phyloP scores from a whole-genome alignment of 2,888 invertebrate species.

The Palloptera scutellata region DNA sequence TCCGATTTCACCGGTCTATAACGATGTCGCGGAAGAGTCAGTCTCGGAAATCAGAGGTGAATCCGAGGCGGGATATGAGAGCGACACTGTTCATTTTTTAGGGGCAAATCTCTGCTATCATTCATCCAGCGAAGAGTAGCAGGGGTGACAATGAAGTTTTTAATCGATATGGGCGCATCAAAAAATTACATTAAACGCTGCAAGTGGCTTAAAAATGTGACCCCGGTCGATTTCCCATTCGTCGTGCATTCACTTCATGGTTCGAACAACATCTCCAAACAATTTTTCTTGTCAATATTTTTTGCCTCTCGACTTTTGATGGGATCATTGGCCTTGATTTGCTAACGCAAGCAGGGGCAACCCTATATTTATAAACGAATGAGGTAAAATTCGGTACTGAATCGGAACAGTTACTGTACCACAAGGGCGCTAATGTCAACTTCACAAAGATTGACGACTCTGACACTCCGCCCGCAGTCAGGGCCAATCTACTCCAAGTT shows the following conservation, averaged over 20 bases:
- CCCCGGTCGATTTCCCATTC: slow-evolving; percentile 11
- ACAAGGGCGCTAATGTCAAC: not conserved
- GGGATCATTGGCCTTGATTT: not conserved
- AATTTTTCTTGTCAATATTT: slow-evolving; percentile 11
- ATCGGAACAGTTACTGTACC: not conserved
- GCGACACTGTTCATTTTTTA: slow-evolving; percentile 7
- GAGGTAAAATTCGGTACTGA: not conserved
- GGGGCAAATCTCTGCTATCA: slow-evolving; percentile 7
- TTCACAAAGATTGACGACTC: too few species aligned
- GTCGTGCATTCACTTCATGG: slow-evolving; percentile 18
- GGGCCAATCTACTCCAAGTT: too few species aligned
- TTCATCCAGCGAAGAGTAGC: slow-evolving; percentile 8
- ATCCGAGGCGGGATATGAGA: not conserved
- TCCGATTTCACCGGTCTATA: not conserved
- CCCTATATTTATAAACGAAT: not conserved
- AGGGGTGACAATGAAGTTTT: not conserved
- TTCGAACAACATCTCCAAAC: slow-evolving; percentile 8
- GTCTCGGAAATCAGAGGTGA: slow-evolving; percentile 14
- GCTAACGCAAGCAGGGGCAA: not conserved
- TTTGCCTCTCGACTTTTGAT: not conserved
- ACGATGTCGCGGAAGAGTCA: slow-evolving; percentile 6
- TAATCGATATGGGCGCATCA: too few species aligned
- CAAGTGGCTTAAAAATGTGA: too few species aligned
- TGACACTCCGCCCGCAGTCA: too few species aligned
- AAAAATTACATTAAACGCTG: slow-evolving; percentile 24